These are phyloP conservation scores for Carposina sasakii DNA, from an alignment of 1,140 invertebrate genomes.

Conservation along the genomic window DNA sequence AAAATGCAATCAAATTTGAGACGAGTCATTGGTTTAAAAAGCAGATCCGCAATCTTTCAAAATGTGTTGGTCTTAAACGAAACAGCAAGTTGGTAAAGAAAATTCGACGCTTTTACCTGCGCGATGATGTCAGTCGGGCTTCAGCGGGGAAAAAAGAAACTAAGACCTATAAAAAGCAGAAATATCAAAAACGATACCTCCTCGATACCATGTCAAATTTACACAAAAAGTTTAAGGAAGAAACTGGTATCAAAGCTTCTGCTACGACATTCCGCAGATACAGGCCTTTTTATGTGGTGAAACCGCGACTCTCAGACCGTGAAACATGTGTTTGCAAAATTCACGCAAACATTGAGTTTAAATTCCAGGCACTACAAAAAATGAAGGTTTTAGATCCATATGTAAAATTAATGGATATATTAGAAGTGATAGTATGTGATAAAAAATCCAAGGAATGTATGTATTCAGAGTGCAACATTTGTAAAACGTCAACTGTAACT, in stretches of 20 bases:
- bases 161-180: slow-evolving; percentile 10
- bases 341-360: slow-evolving; percentile 19
- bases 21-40: no score
- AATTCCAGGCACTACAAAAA: slow-evolving; percentile 8
- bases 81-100: no score
- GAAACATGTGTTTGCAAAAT: background rate
- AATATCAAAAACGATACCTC: slow-evolving; percentile 18
- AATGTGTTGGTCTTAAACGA: no score
- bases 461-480: slow-evolving; percentile 11
- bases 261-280: slow-evolving; percentile 10
- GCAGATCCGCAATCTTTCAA: no score
- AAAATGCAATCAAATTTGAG: no score
- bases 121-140: slow-evolving; percentile 14
- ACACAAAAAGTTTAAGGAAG: slow-evolving; percentile 9
- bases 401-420: no score
- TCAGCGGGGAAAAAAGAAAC: slow-evolving; percentile 23
- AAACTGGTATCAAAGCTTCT: slow-evolving; percentile 8
- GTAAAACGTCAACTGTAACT: background rate
- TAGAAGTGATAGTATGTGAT: slow-evolving; percentile 3
- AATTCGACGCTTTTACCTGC: slow-evolving; percentile 10
- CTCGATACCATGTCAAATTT: slow-evolving; percentile 11
- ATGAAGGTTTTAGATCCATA: slow-evolving; percentile 7
- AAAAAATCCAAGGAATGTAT: slow-evolving; percentile 15
- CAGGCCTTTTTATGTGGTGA: slow-evolving; percentile 13
- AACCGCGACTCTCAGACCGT: background rate